These are phyloP conservation scores for Scaptomyza montana DNA, from an alignment of 1,140 invertebrate genomes.

Conservation along the genomic window DNA sequence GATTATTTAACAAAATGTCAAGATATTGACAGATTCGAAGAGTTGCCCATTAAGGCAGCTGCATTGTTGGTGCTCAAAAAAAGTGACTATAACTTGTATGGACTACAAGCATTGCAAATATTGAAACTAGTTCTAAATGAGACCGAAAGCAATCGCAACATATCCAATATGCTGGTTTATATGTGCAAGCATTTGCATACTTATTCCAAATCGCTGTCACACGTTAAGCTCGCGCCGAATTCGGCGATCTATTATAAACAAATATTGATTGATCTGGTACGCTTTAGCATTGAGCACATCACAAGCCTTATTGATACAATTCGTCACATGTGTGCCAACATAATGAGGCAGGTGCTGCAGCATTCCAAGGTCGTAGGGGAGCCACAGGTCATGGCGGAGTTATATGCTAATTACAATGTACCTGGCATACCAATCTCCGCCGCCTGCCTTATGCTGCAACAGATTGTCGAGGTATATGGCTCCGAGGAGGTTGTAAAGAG, in stretches of 20 bases:
- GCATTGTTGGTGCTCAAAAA: slow-evolving; percentile 44
- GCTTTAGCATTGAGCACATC: background rate
- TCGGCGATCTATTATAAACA: background rate
- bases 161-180: slow-evolving; percentile 35
- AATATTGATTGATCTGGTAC: background rate
- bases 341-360: background rate
- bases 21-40: background rate
- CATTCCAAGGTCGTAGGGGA: background rate
- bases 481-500: background rate
- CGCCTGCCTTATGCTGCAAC: background rate
- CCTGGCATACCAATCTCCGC: background rate
- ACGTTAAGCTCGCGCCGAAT: background rate
- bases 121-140: slow-evolving; percentile 23
- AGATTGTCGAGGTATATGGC: background rate
- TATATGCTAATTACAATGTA: background rate
- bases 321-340: background rate
- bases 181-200: slow-evolving; percentile 36
- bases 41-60: slow-evolving; percentile 54
- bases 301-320: background rate
- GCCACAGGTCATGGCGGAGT: slow-evolving; percentile 6
- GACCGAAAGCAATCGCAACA: slow-evolving; percentile 8
- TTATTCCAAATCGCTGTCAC: slow-evolving; percentile 48
- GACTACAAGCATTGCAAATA: slow-evolving; percentile 23
- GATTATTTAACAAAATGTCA: slow-evolving; percentile 33
- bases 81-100: background rate